These are phyloP conservation scores for Morpho helenor DNA, from an alignment of 2,888 invertebrate species.

Conservation along the genomic window DNA sequence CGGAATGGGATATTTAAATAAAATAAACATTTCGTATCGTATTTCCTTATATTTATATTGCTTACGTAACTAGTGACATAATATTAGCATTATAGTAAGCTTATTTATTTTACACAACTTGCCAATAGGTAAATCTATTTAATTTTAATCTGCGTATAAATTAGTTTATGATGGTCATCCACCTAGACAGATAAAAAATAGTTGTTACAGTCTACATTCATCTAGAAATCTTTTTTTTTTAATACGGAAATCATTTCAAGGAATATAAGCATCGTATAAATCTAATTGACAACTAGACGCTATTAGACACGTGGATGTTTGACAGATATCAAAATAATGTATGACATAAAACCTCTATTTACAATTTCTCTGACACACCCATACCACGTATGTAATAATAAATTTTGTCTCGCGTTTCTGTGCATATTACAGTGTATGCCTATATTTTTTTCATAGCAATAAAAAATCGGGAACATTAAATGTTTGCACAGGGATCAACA, in stretches of 20 bases:
- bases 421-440: constrained; percentile 36
- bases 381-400: constrained; percentile 66
- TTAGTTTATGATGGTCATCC: constrained; percentile 77
- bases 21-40: constrained; percentile 55
- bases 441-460: constrained; percentile 2
- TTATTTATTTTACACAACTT: constrained; percentile 79
- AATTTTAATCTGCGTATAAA: constrained; percentile 74
- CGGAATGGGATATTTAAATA: constrained; percentile 8
- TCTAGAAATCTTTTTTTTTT: constrained; percentile 53
- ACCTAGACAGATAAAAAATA: constrained; percentile 78
- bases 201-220: constrained; percentile 72
- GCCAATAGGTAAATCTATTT: constrained; percentile 74
- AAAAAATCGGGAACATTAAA: constrained; percentile 6
- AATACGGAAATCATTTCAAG: constrained; percentile 63
- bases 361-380: constrained; percentile 68
- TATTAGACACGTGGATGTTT: constrained; percentile 70
- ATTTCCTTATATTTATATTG: constrained; percentile 78
- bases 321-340: constrained; percentile 66
- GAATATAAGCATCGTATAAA: constrained; percentile 69
- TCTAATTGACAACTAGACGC: constrained; percentile 74
- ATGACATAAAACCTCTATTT: constrained; percentile 74
- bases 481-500: constrained; percentile 12
- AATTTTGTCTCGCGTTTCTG: constrained; percentile 61
- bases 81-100: constrained; percentile 77
- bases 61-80: constrained; percentile 80